Evolutionary conservation across 1,140 invertebrate species (phyloP).

Genomic region (Drosophila saltans): DNA sequence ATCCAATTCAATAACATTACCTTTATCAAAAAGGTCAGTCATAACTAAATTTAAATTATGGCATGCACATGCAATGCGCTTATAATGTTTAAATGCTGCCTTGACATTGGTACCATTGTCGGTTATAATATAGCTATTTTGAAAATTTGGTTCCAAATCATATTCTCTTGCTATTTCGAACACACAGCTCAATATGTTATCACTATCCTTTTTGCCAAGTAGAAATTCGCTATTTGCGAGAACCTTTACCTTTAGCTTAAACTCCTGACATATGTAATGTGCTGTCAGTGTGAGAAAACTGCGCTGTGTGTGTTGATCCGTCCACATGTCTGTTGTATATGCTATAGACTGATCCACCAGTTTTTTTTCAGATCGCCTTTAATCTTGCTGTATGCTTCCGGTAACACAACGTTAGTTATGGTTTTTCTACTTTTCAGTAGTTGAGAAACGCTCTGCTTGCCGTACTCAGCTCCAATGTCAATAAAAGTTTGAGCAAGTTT

Average conservation of each 20-base stretch:
- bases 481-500: constrained; percentile 13
- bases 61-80: constrained; percentile 26
- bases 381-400: constrained; percentile 15
- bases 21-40: constrained; percentile 9
- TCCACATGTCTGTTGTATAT: constrained; percentile 7
- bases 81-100: constrained; percentile 28
- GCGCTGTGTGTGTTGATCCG: neutral
- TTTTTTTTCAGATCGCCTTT: constrained; percentile 17
- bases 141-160: constrained; percentile 13
- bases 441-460: constrained; percentile 17
- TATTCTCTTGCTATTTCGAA: constrained; percentile 22
- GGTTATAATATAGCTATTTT: constrained; percentile 23
- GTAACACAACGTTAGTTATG: constrained; percentile 4
- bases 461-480: constrained; percentile 16
- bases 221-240: constrained; percentile 17
- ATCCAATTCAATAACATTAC: constrained; percentile 15
- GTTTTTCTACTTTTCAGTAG: constrained; percentile 14
- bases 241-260: constrained; percentile 13
- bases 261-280: neutral
- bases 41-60: constrained; percentile 25
- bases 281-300: constrained; percentile 6
- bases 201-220: constrained; percentile 17
- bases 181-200: constrained; percentile 17
- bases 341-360: constrained; percentile 13
- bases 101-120: constrained; percentile 25